A percentile compares a stretch with the other conserved stretches of the same genome.
Evolutionary conservation across 2,797 vertebrate genomes (phyloP).

Genomic region (Luscinia megarhynchos): DNA sequence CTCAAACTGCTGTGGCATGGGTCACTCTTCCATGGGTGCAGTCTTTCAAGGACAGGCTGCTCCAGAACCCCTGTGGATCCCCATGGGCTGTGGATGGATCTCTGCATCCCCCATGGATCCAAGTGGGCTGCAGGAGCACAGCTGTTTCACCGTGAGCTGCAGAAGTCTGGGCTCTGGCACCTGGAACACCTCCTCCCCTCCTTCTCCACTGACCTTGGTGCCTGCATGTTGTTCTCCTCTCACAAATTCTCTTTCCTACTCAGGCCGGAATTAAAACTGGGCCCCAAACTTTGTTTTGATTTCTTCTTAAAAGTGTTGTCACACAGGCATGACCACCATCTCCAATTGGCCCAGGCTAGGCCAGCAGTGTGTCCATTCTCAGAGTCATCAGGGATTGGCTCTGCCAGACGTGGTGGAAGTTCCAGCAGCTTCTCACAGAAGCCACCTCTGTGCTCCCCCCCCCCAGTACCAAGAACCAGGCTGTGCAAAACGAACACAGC

Average conservation of each 20-base stretch:
- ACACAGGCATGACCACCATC: too few relatives aligned
- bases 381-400: neutral
- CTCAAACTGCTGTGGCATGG: neutral
- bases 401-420: neutral
- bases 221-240: neutral
- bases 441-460: rapidly evolving
- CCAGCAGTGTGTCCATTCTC: neutral
- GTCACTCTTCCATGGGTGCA: neutral
- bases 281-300: neutral
- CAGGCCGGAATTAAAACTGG: neutral
- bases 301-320: neutral
- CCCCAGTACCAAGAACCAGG: neutral
- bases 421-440: neutral
- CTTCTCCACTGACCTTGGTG: neutral
- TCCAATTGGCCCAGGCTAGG: neutral
- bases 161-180: rapidly evolving
- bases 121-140: neutral
- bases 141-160: neutral
- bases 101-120: rapidly evolving
- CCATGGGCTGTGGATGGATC: rapidly evolving
- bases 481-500: rapidly evolving
- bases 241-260: neutral
- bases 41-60: neutral
- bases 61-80: rapidly evolving
- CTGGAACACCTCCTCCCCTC: neutral